Evolutionary conservation across 2,888 invertebrate species (phyloP).

Genomic region (Folsomia candida): DNA sequence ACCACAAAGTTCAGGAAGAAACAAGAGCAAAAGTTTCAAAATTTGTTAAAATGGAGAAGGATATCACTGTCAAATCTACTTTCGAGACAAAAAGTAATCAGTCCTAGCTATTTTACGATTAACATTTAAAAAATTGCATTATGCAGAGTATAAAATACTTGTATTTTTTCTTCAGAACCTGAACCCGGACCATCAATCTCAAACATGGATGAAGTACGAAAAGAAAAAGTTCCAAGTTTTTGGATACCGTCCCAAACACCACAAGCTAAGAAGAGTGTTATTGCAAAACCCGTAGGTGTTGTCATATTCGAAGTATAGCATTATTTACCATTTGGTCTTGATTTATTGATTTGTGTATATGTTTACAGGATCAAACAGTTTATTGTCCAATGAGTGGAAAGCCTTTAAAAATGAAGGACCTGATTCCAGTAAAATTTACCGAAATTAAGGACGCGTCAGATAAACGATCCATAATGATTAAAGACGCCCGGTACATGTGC

Average conservation of each 20-base stretch:
- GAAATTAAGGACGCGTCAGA: slow-evolving; percentile 74
- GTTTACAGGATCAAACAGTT: slow-evolving; percentile 64
- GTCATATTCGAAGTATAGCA: neutral
- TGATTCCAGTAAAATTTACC: slow-evolving; percentile 90
- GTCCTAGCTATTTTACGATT: neutral
- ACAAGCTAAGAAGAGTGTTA: slow-evolving; percentile 69
- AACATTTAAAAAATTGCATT: neutral
- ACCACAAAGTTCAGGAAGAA: slow-evolving; percentile 70
- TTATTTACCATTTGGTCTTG: slow-evolving; percentile 9
- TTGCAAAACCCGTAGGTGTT: slow-evolving; percentile 72
- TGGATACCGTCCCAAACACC: slow-evolving; percentile 96
- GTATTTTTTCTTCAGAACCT: slow-evolving; percentile 22
- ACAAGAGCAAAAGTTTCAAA: slow-evolving; percentile 71
- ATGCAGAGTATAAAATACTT: neutral
- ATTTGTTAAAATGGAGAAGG: slow-evolving; percentile 77
- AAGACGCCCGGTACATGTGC: slow-evolving; percentile 93
- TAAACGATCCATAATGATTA: slow-evolving; percentile 80
- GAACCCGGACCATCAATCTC: slow-evolving; percentile 62
- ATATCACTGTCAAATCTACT: slow-evolving; percentile 39
- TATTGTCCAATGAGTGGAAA: slow-evolving; percentile 81
- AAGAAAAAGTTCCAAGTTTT: slow-evolving; percentile 85
- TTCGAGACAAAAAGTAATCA: slow-evolving; percentile 36
- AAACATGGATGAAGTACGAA: slow-evolving; percentile 74
- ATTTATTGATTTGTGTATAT: slow-evolving; percentile 7
- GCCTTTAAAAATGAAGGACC: slow-evolving; percentile 84